A percentile compares a stretch with the other conserved stretches of the same genome.
These are phyloP conservation scores for Hyles vespertilio DNA, from an alignment of 1,140 invertebrate species.

Conservation along the genomic window DNA sequence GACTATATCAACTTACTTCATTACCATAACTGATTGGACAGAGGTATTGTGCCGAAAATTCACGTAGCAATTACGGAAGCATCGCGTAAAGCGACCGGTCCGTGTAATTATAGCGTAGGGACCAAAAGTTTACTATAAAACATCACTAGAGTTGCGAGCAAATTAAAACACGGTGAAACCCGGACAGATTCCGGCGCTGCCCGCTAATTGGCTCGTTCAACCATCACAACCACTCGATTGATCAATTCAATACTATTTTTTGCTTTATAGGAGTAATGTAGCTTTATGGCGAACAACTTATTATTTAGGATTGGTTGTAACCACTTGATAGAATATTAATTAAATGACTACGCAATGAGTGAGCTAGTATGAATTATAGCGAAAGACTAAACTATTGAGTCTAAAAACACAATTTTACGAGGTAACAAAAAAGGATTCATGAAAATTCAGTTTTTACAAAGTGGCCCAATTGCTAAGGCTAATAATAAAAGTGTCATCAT, in stretches of 20 bases:
- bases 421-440: too few relatives aligned
- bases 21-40: constrained; percentile 66
- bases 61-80: constrained; percentile 39
- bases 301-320: too few relatives aligned
- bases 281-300: neutral
- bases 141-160: constrained; percentile 24
- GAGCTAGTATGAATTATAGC: too few relatives aligned
- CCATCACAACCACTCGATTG: constrained; percentile 8
- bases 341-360: too few relatives aligned
- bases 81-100: constrained; percentile 15
- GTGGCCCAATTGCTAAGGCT: too few relatives aligned
- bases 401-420: too few relatives aligned
- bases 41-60: constrained; percentile 47
- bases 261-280: neutral
- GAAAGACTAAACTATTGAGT: too few relatives aligned
- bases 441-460: too few relatives aligned
- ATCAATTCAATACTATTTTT: neutral
- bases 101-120: constrained; percentile 48
- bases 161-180: constrained; percentile 47
- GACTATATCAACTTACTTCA: constrained; percentile 31
- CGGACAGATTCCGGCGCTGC: constrained; percentile 44
- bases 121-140: constrained; percentile 46
- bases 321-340: too few relatives aligned
- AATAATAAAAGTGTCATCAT: too few relatives aligned
- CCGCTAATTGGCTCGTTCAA: constrained; percentile 45